Conservation (phyloP, 2,797 vertebrate species). For the Microctenopoma stevenorrisi region DNA sequence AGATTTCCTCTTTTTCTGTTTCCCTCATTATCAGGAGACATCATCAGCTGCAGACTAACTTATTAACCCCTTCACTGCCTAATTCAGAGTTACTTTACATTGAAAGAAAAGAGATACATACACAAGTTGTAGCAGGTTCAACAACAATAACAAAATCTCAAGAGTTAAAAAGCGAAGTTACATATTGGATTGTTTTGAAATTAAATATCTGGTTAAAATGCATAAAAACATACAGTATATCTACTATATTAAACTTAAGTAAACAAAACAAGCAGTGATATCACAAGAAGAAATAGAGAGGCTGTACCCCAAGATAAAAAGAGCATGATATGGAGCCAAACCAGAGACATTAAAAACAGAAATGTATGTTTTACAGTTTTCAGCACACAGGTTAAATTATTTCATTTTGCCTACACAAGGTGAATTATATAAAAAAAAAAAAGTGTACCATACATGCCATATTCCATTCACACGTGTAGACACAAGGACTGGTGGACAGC, state of each 20-base stretch:
- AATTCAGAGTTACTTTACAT: constrained; percentile 5
- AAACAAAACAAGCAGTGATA: background rate
- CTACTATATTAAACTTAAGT: too few species aligned
- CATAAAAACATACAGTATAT: background rate
- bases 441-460: background rate
- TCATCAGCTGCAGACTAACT: constrained; percentile 42
- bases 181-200: too few species aligned
- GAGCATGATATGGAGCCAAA: too few species aligned
- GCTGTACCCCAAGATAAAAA: too few species aligned
- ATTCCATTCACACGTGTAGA: constrained; percentile 5
- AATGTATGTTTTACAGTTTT: background rate
- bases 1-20: constrained; percentile 28
- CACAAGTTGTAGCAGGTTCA: background rate
- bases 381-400: constrained; percentile 2
- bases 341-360: too few species aligned
- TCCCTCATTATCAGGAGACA: constrained; percentile 37
- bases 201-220: background rate
- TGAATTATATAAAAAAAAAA: too few species aligned
- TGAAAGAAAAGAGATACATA: background rate
- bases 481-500: constrained; percentile 38
- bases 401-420: background rate
- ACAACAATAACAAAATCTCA: too few species aligned
- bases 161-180: too few species aligned
- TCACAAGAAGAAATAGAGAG: too few species aligned
- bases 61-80: constrained; percentile 8